Evolutionary conservation across 2,797 vertebrate species (phyloP), one percentile per base, ranked within the genome.

Genomic region (Catharus ustulatus): DNA sequence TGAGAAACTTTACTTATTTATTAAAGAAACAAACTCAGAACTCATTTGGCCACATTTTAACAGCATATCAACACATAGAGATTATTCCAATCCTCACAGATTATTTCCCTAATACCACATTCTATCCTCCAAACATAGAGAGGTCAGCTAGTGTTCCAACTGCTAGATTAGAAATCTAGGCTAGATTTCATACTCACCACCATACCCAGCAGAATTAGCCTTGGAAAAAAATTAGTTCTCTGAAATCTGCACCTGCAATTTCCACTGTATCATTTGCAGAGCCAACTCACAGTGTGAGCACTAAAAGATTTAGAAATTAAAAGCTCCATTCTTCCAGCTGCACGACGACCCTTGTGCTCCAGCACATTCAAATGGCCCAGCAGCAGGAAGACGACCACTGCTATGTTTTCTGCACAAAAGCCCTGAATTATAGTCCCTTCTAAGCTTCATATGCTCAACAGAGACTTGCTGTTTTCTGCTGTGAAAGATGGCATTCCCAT

Each of bases 391-490:
- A 82, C 0, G 30, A 77, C 23, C 48, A 59, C 63, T 36, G 38
- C 71, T 80, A 51, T 23, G 45, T 40, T 86, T 68, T 86, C 77
- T 54, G 22, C 74, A 79, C 74, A 86, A 84, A 82, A 91, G 11
- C 59, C 40, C 67, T 36, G 36, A 86, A 66, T 90, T 79, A 69
- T 9, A 84, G 32, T 59, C 55, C 48, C 23, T 88, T 76, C 48
- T 42, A 52, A 49, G 24, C 49, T 49, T 74, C 92, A 40, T 30
- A 84, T 24, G 54, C 74, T 84, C 79, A 67, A 54, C 68, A 90
- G 75, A 92, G 86, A 55, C 68, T 55, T 58, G 81, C 68, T 93
- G 85, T 84, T 93, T 82, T 89, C 92, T 78, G 63, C 74, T 59
- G 57, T 55, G 48, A 86, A 92, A 89, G 71, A 89, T 24, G 43